Conservation (phyloP, 1,140 invertebrate species). For the Tyrophagus putrescentiae region DNA sequence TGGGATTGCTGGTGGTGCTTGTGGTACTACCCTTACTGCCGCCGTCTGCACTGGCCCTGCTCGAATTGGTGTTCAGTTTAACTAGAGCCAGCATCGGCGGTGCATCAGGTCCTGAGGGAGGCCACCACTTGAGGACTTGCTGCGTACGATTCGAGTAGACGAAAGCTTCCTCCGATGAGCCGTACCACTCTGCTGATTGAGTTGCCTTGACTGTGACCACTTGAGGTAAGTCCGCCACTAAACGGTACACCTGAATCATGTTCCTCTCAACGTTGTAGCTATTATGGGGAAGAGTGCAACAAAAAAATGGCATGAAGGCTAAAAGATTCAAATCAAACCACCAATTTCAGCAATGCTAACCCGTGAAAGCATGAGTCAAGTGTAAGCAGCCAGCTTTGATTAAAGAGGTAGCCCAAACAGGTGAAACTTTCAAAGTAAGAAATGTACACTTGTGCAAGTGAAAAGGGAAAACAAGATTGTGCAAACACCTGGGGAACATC, state of each 20-base stretch:
- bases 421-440: not conserved
- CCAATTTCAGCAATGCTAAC: too few relatives aligned
- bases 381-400: not conserved
- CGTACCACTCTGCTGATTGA: too few relatives aligned
- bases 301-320: not conserved
- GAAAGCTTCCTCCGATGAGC: not conserved
- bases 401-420: slow-evolving; percentile 1
- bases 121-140: not conserved
- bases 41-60: too few relatives aligned
- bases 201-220: too few relatives aligned
- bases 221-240: too few relatives aligned
- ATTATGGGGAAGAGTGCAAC: not conserved
- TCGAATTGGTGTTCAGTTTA: too few relatives aligned
- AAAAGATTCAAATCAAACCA: not conserved
- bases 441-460: too few relatives aligned
- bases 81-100: too few relatives aligned
- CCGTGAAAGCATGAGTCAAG: slow-evolving; percentile 4
- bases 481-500: too few relatives aligned
- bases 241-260: not conserved
- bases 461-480: too few relatives aligned
- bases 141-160: not conserved
- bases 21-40: too few relatives aligned
- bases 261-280: not conserved
- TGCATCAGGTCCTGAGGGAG: not conserved
- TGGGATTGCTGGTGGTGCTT: too few relatives aligned